Percentiles rank a stretch among this genome's conserved stretches.
Evolutionary conservation across 2,113 vertebrate genomes (phyloP).

Genomic region (Corythornis vintsioides): DNA sequence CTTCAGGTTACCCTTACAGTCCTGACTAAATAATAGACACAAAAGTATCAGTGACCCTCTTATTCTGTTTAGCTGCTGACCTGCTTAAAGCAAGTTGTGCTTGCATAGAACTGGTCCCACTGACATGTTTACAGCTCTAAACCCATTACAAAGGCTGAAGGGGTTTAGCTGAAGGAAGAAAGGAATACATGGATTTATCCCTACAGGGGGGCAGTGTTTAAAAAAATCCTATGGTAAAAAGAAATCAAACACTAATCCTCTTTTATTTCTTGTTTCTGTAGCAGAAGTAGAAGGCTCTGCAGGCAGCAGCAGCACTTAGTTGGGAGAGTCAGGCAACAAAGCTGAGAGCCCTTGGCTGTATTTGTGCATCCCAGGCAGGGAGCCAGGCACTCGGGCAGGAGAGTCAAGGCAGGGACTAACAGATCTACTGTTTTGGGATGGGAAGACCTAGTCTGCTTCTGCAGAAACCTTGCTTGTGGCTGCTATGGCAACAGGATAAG

Average conservation of each 20-base stretch:
- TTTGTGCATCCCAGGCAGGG: background rate
- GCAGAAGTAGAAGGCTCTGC: background rate
- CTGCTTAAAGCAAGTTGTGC: background rate
- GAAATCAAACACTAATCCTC: background rate
- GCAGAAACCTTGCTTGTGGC: background rate
- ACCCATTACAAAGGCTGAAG: background rate
- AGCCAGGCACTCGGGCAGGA: rapidly evolving
- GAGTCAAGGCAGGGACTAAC: background rate
- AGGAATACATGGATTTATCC: background rate
- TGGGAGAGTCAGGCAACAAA: background rate
- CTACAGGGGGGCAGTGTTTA: background rate
- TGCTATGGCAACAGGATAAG: background rate
- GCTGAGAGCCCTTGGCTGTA: background rate
- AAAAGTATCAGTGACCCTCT: background rate
- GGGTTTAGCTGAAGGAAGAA: background rate
- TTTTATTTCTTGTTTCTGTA: background rate
- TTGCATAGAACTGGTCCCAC: background rate
- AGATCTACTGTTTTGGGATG: background rate
- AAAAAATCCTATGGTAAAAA: background rate
- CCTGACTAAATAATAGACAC: background rate
- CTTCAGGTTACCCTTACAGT: background rate
- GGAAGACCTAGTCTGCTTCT: background rate
- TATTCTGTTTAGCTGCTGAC: background rate
- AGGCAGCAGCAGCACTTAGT: background rate
- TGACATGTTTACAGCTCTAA: background rate